phyloP scores from a whole-genome alignment of 2,797 vertebrate species.

The Trachurus trachurus region DNA sequence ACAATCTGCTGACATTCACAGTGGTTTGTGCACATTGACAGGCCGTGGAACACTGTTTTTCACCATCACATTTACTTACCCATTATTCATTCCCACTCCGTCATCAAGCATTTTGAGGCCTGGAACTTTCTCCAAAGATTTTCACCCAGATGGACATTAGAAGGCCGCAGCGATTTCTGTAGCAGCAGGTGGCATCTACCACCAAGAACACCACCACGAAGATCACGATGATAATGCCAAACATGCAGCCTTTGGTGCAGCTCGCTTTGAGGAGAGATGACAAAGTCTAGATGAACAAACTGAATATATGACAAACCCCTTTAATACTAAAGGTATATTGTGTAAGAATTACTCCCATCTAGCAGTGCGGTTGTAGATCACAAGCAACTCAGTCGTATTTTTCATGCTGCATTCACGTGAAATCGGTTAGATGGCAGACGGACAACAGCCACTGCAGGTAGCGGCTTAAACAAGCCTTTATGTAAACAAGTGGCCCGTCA shows the following conservation, averaged over 20 bases:
- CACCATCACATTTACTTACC: constrained; percentile 39
- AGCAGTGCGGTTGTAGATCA: no score
- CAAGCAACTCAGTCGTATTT: no score
- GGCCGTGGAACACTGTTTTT: no score
- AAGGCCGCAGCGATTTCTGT: constrained; percentile 85
- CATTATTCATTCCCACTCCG: constrained; percentile 67
- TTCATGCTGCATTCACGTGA: no score
- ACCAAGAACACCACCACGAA: constrained; percentile 85
- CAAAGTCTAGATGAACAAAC: neutral
- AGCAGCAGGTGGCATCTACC: constrained; percentile 88
- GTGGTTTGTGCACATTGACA: neutral
- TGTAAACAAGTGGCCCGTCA: no score
- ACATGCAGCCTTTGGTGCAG: constrained; percentile 82
- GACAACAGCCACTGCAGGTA: no score
- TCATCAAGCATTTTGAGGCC: constrained; percentile 80
- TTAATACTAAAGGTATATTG: no score
- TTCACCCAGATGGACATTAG: constrained; percentile 86
- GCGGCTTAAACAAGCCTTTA: no score
- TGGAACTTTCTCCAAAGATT: constrained; percentile 81
- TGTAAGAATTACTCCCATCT: no score
- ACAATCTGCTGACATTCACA: neutral
- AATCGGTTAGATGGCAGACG: no score
- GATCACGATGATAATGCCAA: constrained; percentile 85
- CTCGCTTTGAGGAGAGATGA: constrained; percentile 32
- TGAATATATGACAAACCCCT: neutral